Percentiles rank a stretch among this genome's conserved stretches.
These are phyloP conservation scores for Sinocyclocheilus rhinocerous DNA, from an alignment of 2,113 vertebrate genomes.

Conservation along the genomic window DNA sequence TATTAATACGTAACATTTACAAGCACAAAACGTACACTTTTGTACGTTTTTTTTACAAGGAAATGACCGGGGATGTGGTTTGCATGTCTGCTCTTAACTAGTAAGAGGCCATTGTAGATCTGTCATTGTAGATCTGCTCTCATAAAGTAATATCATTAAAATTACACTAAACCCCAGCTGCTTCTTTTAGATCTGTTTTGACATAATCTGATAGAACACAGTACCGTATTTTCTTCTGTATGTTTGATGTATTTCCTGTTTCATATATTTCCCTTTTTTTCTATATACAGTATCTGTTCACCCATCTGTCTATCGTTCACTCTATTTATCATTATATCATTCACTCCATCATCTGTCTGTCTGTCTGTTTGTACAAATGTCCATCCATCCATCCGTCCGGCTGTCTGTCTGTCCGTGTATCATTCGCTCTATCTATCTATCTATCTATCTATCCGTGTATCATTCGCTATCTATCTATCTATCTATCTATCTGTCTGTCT, in stretches of 20 bases:
- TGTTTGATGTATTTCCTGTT: not conserved
- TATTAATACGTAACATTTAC: too few species aligned
- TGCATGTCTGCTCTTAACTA: constrained; percentile 5
- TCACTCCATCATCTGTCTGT: too few species aligned
- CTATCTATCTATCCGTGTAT: not conserved
- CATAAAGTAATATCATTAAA: constrained; percentile 18
- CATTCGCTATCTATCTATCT: too few species aligned
- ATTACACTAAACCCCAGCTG: not conserved
- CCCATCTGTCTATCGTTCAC: not conserved
- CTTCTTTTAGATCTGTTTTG: constrained; percentile 18
- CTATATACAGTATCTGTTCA: not conserved
- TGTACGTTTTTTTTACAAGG: too few species aligned
- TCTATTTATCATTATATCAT: not conserved
- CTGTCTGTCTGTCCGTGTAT: too few species aligned
- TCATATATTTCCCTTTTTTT: not conserved
- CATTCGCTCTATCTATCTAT: not conserved
- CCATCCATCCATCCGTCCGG: too few species aligned
- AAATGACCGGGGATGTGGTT: too few species aligned
- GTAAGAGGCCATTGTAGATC: not conserved
- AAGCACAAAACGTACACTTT: too few species aligned
- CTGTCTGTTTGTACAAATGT: too few species aligned
- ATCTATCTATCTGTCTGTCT: not conserved
- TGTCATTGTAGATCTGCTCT: constrained; percentile 7
- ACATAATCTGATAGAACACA: not conserved
- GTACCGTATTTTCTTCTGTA: not conserved